phyloP scores from a whole-genome alignment of 2,113 vertebrate species.

The Tyrannus savana region DNA sequence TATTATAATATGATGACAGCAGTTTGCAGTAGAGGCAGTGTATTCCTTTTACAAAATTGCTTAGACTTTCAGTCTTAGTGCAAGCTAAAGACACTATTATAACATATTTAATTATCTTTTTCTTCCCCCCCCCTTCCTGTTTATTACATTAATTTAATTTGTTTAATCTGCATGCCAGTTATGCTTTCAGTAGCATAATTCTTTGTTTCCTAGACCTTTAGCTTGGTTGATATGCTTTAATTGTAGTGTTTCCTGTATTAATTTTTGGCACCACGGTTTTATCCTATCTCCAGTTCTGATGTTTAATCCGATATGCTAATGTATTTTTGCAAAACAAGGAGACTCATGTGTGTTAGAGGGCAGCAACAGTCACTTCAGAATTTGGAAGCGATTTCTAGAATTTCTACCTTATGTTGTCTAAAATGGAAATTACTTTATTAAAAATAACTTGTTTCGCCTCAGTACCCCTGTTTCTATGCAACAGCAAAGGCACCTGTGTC shows the following conservation, averaged over 20 bases:
- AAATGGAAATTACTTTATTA: conserved; percentile 48
- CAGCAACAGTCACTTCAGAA: neutral
- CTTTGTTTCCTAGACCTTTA: neutral
- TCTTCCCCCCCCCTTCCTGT: neutral
- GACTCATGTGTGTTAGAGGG: neutral
- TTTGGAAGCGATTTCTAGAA: neutral
- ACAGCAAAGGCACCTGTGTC: conserved; percentile 35
- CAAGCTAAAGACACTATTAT: neutral
- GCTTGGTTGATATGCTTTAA: neutral
- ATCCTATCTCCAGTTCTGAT: neutral
- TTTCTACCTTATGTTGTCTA: conserved; percentile 5
- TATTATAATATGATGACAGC: neutral
- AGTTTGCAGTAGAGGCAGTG: neutral
- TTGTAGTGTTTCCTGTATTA: conserved; percentile 41
- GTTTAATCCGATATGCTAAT: neutral
- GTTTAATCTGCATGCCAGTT: neutral
- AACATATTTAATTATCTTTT: neutral
- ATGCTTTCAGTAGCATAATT: neutral
- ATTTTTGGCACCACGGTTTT: conserved; percentile 33
- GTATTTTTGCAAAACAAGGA: neutral
- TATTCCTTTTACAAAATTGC: neutral
- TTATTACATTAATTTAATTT: neutral
- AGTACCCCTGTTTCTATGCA: conserved; percentile 23
- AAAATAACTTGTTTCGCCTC: conserved; percentile 26
- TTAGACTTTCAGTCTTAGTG: neutral